Conservation (phyloP, 2,888 invertebrate genomes). For the Portevinia maculata region DNA sequence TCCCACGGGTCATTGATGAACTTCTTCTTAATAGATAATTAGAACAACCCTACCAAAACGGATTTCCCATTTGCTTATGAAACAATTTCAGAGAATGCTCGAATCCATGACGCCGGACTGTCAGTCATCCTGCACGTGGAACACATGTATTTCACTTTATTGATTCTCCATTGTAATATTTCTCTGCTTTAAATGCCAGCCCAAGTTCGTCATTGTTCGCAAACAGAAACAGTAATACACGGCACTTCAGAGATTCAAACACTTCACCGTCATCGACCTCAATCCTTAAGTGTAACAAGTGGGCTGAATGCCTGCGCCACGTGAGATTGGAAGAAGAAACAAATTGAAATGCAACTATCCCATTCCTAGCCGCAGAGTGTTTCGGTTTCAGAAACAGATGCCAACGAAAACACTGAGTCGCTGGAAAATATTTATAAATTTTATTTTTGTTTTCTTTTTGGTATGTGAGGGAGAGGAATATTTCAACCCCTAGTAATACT, state of each 20-base stretch:
- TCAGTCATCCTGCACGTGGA: not conserved
- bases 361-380: not conserved
- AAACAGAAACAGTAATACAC: not conserved
- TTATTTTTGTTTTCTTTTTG: not conserved
- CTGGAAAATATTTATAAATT: constrained; percentile 35
- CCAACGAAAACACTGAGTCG: constrained; percentile 40
- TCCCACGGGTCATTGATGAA: too few species aligned
- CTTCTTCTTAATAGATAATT: too few species aligned
- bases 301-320: constrained; percentile 36
- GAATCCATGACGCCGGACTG: not conserved
- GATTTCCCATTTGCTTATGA: too few species aligned
- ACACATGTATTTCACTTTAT: not conserved
- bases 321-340: constrained; percentile 19
- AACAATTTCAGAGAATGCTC: too few species aligned
- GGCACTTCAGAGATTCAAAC: constrained; percentile 19
- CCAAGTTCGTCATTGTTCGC: constrained; percentile 41
- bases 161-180: constrained; percentile 3
- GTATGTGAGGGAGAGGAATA: not conserved
- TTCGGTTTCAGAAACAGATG: constrained; percentile 42
- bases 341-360: constrained; percentile 2
- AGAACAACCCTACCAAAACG: too few species aligned
- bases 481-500: not conserved
- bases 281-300: constrained; percentile 62
- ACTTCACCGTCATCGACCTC: constrained; percentile 55
- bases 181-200: constrained; percentile 34